These are phyloP conservation scores for Gymnorhina tibicen DNA, from an alignment of 2,113 vertebrate species.

Conservation along the genomic window DNA sequence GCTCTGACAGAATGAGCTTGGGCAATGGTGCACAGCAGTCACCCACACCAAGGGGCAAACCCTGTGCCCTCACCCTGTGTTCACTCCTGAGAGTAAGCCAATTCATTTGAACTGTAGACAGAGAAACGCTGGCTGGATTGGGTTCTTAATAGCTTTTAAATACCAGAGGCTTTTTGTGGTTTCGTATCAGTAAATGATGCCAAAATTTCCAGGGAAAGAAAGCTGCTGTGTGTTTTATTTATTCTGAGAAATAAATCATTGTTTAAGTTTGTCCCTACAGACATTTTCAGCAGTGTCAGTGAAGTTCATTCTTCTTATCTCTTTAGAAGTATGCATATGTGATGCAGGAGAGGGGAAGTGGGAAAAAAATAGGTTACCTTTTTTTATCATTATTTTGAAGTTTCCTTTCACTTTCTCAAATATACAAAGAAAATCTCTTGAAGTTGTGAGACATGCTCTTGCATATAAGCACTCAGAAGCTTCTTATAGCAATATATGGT, in stretches of 20 bases:
- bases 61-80: background rate
- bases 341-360: background rate
- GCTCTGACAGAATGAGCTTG: background rate
- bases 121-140: background rate
- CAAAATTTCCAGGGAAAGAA: background rate
- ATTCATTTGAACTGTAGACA: background rate
- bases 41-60: background rate
- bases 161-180: background rate
- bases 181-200: background rate
- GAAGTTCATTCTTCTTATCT: background rate
- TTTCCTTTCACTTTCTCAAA: background rate
- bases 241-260: background rate
- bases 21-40: background rate
- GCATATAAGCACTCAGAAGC: background rate
- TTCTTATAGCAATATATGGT: background rate
- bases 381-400: background rate
- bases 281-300: background rate
- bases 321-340: background rate
- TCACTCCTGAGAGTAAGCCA: background rate
- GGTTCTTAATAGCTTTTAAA: background rate
- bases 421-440: background rate
- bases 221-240: background rate
- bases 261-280: background rate
- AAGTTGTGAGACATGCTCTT: background rate
- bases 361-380: background rate